phyloP scores from a whole-genome alignment of 2,113 vertebrate species.

The Leptobrachium ailaonicum region DNA sequence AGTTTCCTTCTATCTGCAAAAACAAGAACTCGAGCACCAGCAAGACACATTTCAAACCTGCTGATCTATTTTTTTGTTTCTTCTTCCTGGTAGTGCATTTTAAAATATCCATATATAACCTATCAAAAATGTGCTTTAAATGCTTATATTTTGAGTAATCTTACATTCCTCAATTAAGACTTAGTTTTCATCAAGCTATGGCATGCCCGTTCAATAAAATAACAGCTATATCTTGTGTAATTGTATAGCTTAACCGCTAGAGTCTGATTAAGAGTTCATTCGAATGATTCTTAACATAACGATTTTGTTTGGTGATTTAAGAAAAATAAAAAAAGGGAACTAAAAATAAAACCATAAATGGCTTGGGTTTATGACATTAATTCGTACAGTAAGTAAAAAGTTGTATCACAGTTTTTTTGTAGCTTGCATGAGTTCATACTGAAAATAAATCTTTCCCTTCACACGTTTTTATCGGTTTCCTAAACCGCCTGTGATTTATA shows the following conservation, averaged over 20 bases:
- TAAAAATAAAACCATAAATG: constrained; percentile 50
- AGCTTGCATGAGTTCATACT: constrained; percentile 77
- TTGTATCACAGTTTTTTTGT: constrained; percentile 85
- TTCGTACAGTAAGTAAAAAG: constrained; percentile 78
- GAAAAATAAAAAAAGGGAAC: constrained; percentile 56
- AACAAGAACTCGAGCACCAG: constrained; percentile 20
- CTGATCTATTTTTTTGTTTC: constrained; percentile 29
- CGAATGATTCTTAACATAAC: background rate
- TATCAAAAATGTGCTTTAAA: constrained; percentile 44
- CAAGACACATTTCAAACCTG: constrained; percentile 15
- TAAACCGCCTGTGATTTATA: constrained; percentile 63
- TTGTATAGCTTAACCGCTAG: constrained; percentile 55
- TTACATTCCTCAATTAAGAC: constrained; percentile 61
- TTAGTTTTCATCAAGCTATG: constrained; percentile 63
- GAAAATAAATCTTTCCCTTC: constrained; percentile 72
- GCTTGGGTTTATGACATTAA: constrained; percentile 67
- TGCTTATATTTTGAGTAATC: constrained; percentile 64
- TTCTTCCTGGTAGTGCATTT: constrained; percentile 38
- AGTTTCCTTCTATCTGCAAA: constrained; percentile 4
- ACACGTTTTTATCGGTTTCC: constrained; percentile 61
- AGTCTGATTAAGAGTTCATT: constrained; percentile 48
- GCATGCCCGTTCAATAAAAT: constrained; percentile 65
- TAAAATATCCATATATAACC: constrained; percentile 57
- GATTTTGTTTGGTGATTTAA: constrained; percentile 70
- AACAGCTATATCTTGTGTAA: constrained; percentile 58